Evolutionary conservation across 2,797 vertebrate species (phyloP).

Genomic region (Myoxocephalus aenaeus): DNA sequence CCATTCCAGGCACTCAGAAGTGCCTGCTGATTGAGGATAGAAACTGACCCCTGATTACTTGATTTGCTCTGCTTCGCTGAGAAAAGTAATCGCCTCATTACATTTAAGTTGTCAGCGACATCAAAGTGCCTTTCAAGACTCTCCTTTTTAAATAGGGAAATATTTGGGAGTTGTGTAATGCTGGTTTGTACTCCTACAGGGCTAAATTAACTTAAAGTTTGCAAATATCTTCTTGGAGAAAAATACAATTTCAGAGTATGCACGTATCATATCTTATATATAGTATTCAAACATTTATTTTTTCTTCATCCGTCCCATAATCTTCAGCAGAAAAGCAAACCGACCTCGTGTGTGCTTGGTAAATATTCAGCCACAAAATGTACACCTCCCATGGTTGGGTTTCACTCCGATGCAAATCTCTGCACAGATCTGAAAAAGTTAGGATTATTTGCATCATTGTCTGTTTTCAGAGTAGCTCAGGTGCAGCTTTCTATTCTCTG

Average conservation of each 20-base stretch:
- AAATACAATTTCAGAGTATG: conserved; percentile 40
- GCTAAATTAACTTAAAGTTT: conserved; percentile 43
- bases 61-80: conserved; percentile 39
- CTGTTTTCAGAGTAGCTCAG: conserved; percentile 48
- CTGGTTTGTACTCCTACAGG: conserved; percentile 32
- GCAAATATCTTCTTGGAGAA: conserved; percentile 36
- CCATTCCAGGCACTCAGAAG: conserved; percentile 42
- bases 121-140: conserved; percentile 48
- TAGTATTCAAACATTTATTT: conserved; percentile 52
- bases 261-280: conserved; percentile 20
- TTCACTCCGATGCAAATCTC: conserved; percentile 47
- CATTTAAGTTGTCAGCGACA: conserved; percentile 46
- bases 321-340: conserved; percentile 47
- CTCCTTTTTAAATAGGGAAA: conserved; percentile 29
- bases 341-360: conserved; percentile 31
- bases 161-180: not conserved
- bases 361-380: conserved; percentile 42
- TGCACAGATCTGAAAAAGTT: conserved; percentile 31
- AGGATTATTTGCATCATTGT: conserved; percentile 45
- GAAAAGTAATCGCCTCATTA: conserved; percentile 64
- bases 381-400: not conserved
- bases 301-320: conserved; percentile 34
- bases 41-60: conserved; percentile 62
- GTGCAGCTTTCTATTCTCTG: conserved; percentile 52
- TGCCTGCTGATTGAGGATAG: conserved; percentile 53